Base-by-base conservation (phyloP, 2,888 invertebrate genomes). In the Pristionchus entomophagus region DNA sequence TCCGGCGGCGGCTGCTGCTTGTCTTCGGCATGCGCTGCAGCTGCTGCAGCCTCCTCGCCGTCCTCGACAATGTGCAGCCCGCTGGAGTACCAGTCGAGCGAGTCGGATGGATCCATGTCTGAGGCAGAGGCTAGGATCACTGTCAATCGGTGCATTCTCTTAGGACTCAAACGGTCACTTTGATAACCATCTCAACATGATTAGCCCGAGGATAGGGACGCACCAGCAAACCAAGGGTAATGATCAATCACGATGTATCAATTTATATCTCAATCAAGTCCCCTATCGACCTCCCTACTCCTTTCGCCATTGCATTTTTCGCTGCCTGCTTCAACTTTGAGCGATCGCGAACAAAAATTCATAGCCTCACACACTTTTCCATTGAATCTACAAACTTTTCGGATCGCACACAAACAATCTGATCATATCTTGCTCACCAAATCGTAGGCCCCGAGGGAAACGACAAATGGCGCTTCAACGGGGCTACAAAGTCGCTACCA, bases 1-100 rank as follows among this genome's bases (percentile, higher is more conserved):
- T 82, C 82, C n/a, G n/a, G n/a, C n/a, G n/a, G n/a, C n/a, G n/a
- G n/a, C 59, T n/a, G 56, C 41, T 82, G 53, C 59, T 59, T 38
- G 32, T 51, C 78, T 29, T 29, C 78, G 45, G 51, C 78, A 26
- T 17, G 22, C 3, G 45, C 73, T 41, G 73, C 73, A 41, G 41
- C 45, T 22, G 73, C 45, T 26, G 65, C 65, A 35, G 5, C 35
- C 5, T 51, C 51, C 32, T 80, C 78, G 32, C 78, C 78, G 38
- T 82, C 82, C 59, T 82, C 56, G 38, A 59, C 59, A 14, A 82
- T 82, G 56, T 82, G 82, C 82, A 82, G 59, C 3, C 59, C 59
- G 12, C 12, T 12, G 12, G 82, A 38, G 41, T 82, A 82, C 82
- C 82, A 82, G 26, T 82, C 82, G 59, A 59, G 35, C 3, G 82